phyloP scores from a whole-genome alignment of 2,113 vertebrate genomes.

The Circaetus cinerascens region DNA sequence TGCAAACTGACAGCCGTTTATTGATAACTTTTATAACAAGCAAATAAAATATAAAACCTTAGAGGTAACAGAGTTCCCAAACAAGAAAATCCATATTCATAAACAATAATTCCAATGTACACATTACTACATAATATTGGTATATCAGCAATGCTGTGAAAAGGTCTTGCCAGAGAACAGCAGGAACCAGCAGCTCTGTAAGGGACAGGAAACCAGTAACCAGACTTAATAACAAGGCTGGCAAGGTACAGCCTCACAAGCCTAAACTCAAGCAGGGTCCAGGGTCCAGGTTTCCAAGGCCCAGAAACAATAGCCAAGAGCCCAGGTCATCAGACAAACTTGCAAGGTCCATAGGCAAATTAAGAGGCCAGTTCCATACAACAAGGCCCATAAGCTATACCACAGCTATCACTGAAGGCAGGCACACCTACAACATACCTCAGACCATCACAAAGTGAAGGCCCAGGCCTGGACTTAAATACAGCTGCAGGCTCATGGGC shows the following conservation, averaged over 20 bases:
- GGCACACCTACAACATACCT: fast-evolving
- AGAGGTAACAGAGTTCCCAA: background rate
- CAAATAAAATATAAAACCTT: background rate
- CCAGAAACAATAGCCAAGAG: fast-evolving
- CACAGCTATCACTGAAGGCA: fast-evolving
- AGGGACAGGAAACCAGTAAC: fast-evolving
- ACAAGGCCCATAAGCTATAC: fast-evolving
- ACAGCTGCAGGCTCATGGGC: background rate
- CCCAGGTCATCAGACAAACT: background rate
- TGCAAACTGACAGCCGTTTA: background rate
- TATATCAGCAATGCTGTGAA: no score
- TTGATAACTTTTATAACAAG: background rate
- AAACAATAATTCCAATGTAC: background rate
- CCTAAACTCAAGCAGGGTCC: fast-evolving
- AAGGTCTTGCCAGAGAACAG: background rate
- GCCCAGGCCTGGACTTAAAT: background rate
- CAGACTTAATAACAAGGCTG: fast-evolving
- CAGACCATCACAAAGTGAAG: fast-evolving
- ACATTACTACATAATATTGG: background rate
- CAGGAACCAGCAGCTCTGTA: background rate
- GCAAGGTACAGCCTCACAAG: background rate
- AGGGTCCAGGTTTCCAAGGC: fast-evolving
- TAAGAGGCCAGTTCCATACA: fast-evolving
- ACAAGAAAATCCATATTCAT: background rate
- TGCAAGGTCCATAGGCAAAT: fast-evolving